Base-by-base conservation (phyloP, 2,888 invertebrate species). In the Gastrophysa polygoni region DNA sequence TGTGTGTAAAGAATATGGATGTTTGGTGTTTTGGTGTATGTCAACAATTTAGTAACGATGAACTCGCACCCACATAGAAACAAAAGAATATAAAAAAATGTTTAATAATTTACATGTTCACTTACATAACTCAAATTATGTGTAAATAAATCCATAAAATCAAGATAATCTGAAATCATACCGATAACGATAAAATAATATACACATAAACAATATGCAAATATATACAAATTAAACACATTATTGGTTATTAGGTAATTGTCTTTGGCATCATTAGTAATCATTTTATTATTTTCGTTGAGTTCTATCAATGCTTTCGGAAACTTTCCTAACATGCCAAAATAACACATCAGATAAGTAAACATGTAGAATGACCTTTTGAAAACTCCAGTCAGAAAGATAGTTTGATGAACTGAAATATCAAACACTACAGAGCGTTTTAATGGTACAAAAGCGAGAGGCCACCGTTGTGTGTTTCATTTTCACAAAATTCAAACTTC, bases 201-300 rank as follows among this genome's bases (percentile, higher is more conserved):
- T 64, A 67, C 58, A 64, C 63, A 63, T 66, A 59, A 68, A 65
- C 63, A 64, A 64, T 57, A 63, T 68, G 59, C 50, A 68, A 55
- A 68, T 66, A 67, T 66, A 68, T 66, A 69, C 63, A 70, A 64
- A 64, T 56, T 58, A 59, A 51, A 67, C 52, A 59, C 56, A 58
- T 63, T 61, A 20, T n/a, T 47, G 28, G 43, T 59, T 59, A 54
- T 44, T 14, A n/a, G n/a, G n/a, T n/a, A 62, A 55, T 24, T 55
- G 48, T 69, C 73, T 73, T 73, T 71, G 73, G 73, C 68, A 68
- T 68, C 67, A 64, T 66, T 68, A 68, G 66, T 68, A 68, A 64
- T 67, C n/a, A n/a, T 64, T 21, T 48, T 50, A 48, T 55, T 46
- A 48, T 10, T 34, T 24, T 43, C 11, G n/a, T 43, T 54, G 10